Conservation (phyloP, 2,888 invertebrate genomes). For the Marronus borbonicus region DNA sequence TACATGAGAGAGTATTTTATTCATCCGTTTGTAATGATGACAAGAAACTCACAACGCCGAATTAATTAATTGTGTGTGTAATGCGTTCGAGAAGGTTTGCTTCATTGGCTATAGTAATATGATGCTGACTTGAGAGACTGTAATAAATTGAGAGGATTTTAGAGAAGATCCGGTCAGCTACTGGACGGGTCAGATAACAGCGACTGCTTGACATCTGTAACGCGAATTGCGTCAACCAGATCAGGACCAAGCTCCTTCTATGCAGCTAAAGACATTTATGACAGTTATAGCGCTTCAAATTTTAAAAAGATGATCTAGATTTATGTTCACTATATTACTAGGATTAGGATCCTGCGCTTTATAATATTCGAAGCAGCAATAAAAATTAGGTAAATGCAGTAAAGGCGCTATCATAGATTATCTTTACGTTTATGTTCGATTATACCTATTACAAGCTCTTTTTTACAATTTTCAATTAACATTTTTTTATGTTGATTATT, state of each 20-base stretch:
- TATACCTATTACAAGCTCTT: too few species aligned
- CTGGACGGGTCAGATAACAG: slow-evolving; percentile 38
- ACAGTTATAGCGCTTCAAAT: background rate
- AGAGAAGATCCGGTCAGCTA: slow-evolving; percentile 9
- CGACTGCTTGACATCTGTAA: slow-evolving; percentile 8
- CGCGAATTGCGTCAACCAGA: slow-evolving; percentile 25
- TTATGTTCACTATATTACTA: too few species aligned
- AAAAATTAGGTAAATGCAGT: too few species aligned
- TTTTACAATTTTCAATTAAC: too few species aligned
- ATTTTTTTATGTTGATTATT: too few species aligned
- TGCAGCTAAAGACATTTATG: background rate
- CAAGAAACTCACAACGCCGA: slow-evolving; percentile 16
- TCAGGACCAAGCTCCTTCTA: background rate
- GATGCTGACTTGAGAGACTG: background rate
- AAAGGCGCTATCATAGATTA: too few species aligned
- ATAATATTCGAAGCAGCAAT: too few species aligned
- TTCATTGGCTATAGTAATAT: background rate
- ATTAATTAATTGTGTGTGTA: slow-evolving; percentile 37
- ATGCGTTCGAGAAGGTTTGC: slow-evolving; percentile 13
- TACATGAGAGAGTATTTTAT: slow-evolving; percentile 13
- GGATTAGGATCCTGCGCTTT: too few species aligned
- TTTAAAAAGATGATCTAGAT: too few species aligned
- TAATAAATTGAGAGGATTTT: slow-evolving; percentile 28
- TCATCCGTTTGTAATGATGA: slow-evolving; percentile 14
- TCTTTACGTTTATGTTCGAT: too few species aligned